A percentile compares a stretch with the other conserved stretches of the same genome.
phyloP scores from a whole-genome alignment of 2,888 invertebrate species.

The Lamellibrachia columna region DNA sequence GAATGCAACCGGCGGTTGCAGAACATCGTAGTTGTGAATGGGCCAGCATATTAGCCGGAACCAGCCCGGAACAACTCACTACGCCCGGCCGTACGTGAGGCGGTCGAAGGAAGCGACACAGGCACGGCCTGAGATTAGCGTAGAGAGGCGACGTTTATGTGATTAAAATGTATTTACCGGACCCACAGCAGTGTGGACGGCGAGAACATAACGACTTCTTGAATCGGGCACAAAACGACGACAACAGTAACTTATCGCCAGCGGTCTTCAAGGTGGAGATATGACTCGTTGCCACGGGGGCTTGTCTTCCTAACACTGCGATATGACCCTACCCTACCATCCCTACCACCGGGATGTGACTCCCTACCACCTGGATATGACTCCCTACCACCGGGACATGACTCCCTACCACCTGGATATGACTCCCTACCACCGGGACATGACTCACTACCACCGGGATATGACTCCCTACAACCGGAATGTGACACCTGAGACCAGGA shows the following conservation, averaged over 20 bases:
- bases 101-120: background rate
- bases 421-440: too few relatives aligned
- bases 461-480: too few relatives aligned
- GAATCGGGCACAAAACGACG: background rate
- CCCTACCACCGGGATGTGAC: background rate
- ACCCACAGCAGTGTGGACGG: background rate
- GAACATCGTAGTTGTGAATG: too few relatives aligned
- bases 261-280: background rate
- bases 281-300: background rate
- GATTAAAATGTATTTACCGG: background rate
- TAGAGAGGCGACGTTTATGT: conserved; percentile 8
- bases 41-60: too few relatives aligned
- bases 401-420: too few relatives aligned
- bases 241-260: background rate
- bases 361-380: too few relatives aligned
- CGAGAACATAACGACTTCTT: background rate
- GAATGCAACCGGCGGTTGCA: too few relatives aligned
- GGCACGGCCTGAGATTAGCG: background rate
- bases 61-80: background rate
- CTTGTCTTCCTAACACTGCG: too few relatives aligned
- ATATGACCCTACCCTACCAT: background rate
- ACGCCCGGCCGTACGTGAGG: background rate
- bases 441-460: too few relatives aligned
- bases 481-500: too few relatives aligned
- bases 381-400: too few relatives aligned